Conservation (phyloP, 2,888 invertebrate species). For the Elegia similella region DNA sequence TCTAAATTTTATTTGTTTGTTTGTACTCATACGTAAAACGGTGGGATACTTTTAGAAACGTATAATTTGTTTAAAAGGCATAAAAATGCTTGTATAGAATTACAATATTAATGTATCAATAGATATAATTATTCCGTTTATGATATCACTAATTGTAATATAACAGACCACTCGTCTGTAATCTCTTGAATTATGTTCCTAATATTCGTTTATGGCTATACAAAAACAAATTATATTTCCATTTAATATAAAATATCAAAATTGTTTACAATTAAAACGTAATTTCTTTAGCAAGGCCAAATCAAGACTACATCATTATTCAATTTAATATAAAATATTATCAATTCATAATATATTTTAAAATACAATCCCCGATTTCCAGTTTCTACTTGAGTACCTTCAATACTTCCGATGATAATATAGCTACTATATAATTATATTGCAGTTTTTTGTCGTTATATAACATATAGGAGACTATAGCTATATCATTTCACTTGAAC, state of each 20-base stretch:
- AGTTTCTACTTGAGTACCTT: not conserved
- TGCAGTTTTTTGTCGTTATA: slow-evolving; percentile 9
- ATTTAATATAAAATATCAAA: not conserved
- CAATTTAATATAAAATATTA: not conserved
- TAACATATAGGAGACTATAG: slow-evolving; percentile 27
- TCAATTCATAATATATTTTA: not conserved
- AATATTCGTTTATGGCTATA: not conserved
- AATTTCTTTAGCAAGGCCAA: slow-evolving; percentile 1
- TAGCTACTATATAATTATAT: not conserved
- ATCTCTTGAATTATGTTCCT: slow-evolving; percentile 3
- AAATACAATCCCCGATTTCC: not conserved
- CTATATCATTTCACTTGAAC: too few species aligned
- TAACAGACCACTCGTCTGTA: not conserved
- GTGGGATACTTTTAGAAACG: too few species aligned
- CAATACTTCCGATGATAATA: slow-evolving; percentile 3
- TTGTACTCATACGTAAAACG: too few species aligned
- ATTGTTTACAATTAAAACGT: not conserved
- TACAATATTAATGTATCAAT: not conserved
- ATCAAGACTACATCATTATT: not conserved
- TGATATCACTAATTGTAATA: not conserved
- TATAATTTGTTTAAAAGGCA: too few species aligned
- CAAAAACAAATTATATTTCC: not conserved
- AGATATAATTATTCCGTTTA: slow-evolving; percentile 8
- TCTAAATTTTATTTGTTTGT: too few species aligned
- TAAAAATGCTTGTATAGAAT: not conserved